Conservation (phyloP, 2,797 vertebrate species). For the Mormyrus hasselquistii region DNA sequence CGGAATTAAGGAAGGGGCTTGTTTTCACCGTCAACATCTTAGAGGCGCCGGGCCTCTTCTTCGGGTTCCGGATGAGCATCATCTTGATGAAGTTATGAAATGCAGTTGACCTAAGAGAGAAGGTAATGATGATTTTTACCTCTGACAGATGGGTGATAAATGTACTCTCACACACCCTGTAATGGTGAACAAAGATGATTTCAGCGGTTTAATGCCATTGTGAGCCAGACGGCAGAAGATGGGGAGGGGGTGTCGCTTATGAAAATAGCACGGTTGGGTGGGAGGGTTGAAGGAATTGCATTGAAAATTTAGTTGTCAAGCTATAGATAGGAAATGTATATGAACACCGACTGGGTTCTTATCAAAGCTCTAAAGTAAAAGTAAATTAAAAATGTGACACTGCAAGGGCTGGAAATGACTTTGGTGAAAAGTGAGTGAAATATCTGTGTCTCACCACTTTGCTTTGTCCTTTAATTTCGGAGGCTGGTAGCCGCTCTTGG, state of each 20-base stretch:
- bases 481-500: constrained; percentile 86
- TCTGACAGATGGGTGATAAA: neutral
- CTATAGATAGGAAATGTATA: neutral
- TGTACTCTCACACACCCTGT: neutral
- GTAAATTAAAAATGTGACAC: neutral
- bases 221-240: neutral
- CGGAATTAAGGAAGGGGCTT: neutral
- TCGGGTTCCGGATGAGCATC: constrained; percentile 78
- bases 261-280: neutral
- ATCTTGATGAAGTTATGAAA: constrained; percentile 83
- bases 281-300: neutral
- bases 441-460: constrained; percentile 63
- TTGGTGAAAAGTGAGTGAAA: neutral
- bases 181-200: neutral
- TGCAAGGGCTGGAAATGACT: neutral
- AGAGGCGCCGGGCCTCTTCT: constrained; percentile 75
- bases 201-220: neutral
- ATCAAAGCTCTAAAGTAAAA: neutral
- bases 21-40: constrained; percentile 76
- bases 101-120: constrained; percentile 59
- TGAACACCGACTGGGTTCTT: neutral
- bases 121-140: neutral
- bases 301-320: neutral
- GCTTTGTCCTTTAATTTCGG: constrained; percentile 83
- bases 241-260: neutral